Base-by-base conservation (phyloP, 1,140 invertebrate species). In the Gonioctena quinquepunctata region DNA sequence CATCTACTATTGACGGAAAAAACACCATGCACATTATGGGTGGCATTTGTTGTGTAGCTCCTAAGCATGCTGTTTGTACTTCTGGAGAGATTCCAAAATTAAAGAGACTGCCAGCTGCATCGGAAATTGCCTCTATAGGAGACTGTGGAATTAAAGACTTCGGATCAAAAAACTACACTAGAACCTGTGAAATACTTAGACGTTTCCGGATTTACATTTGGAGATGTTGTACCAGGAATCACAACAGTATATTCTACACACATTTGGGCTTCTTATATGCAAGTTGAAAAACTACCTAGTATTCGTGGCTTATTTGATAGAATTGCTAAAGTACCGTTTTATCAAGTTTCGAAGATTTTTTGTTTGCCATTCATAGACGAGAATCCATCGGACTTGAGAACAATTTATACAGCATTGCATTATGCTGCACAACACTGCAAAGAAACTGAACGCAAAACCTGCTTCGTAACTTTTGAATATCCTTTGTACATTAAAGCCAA, bases 181-280 rank as follows among this genome's bases (percentile, higher is more conserved):
- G 3, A 33, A 33, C 13, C 28, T 3, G 13, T 33, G 6, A 1
- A 33, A 13, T 33, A 8, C 1, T 8, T 33, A 6, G 28, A 33
- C 3, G 13, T 1, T 33, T 6, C 6, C 1, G 13, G 28, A 1
- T 33, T 2, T 1, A 23, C 6, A 21, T 23, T 54, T 23, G 52
- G 22, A 6, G 52, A 2, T 33, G 7, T 56, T 8, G n/a, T 72
- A 63, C 7, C 27, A 56, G 25, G 49, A 11, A 23, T 21, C 16
- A 7, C 3, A 2, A 42, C 48, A 73, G 59, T 69, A 74, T 60
- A 67, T 65, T 16, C 61, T 21, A 57, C 22, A 62, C 18, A 33
- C 28, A 33, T 33, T 33, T 33, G 28, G 28, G 28, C 1, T 8
- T 8, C 7, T 13, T 33, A 33, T 33, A 8, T 33, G 28, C 28